These are phyloP conservation scores for Microcebus jonahi DNA, from an alignment of 2,113 vertebrate species.

Conservation along the genomic window DNA sequence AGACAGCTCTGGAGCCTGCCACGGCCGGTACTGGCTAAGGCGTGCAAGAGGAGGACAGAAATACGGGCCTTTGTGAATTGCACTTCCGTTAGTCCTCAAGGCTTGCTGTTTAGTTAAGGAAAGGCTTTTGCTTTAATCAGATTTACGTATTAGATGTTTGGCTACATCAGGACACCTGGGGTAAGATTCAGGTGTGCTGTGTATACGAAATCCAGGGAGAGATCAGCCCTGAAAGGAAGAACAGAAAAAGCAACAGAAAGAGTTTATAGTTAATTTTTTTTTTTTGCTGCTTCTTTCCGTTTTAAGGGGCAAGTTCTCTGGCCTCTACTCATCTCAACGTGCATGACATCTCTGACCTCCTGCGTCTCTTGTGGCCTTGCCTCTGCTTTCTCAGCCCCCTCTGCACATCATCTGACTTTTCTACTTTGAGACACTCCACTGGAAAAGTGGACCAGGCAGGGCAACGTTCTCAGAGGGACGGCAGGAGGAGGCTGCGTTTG, in stretches of 20 bases:
- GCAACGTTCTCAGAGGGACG: not conserved
- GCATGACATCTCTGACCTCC: not conserved
- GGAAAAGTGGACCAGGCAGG: not conserved
- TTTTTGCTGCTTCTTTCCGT: not conserved
- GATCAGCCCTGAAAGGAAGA: conserved; percentile 12
- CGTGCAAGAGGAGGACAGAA: not conserved
- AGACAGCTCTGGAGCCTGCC: not conserved
- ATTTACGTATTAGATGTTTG: conserved; percentile 7
- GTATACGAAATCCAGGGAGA: not conserved
- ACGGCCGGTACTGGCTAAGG: not conserved
- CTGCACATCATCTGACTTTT: not conserved
- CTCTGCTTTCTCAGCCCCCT: not conserved
- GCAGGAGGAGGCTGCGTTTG: not conserved
- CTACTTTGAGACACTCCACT: not conserved
- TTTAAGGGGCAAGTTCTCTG: conserved; percentile 3
- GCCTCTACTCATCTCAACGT: not conserved
- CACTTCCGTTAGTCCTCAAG: not conserved
- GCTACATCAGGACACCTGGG: not conserved
- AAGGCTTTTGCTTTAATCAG: conserved; percentile 37
- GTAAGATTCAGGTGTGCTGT: not conserved
- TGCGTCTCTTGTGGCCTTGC: not conserved
- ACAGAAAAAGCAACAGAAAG: conserved; percentile 8
- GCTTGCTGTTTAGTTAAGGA: conserved; percentile 24
- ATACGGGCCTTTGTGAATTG: not conserved
- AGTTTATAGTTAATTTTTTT: not conserved